Evolutionary conservation across 2,113 vertebrate species (phyloP).

Genomic region (Cariama cristata): DNA sequence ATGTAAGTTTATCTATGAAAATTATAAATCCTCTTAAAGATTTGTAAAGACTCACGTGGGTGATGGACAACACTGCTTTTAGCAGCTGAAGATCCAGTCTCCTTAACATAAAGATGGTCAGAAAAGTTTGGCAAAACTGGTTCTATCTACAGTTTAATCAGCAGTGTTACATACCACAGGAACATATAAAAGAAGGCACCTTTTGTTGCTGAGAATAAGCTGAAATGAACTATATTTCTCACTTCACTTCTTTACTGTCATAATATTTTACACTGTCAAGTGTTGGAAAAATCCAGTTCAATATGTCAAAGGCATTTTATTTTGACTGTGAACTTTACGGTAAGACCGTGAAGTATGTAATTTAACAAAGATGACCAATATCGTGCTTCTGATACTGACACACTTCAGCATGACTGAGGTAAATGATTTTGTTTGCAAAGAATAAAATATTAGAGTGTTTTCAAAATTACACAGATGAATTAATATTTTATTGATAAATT

Average conservation of each 20-base stretch:
- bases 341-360: background rate
- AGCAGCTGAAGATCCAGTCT: background rate
- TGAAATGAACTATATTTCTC: background rate
- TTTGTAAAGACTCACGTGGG: background rate
- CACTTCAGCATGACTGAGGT: fast-evolving
- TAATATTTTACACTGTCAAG: background rate
- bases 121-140: background rate
- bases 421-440: background rate
- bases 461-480: background rate
- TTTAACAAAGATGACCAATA: background rate
- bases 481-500: background rate
- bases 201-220: background rate
- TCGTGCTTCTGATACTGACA: background rate
- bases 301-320: background rate
- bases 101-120: background rate
- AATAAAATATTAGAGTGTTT: background rate
- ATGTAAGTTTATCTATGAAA: background rate
- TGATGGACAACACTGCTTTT: background rate
- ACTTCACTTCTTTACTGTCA: background rate
- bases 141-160: background rate
- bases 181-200: background rate
- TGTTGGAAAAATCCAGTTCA: background rate
- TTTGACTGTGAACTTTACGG: background rate
- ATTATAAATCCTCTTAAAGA: background rate
- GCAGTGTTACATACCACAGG: background rate